Percentiles rank a stretch among this genome's conserved stretches.
phyloP scores from a whole-genome alignment of 2,113 vertebrate species.

The Odontesthes bonariensis region DNA sequence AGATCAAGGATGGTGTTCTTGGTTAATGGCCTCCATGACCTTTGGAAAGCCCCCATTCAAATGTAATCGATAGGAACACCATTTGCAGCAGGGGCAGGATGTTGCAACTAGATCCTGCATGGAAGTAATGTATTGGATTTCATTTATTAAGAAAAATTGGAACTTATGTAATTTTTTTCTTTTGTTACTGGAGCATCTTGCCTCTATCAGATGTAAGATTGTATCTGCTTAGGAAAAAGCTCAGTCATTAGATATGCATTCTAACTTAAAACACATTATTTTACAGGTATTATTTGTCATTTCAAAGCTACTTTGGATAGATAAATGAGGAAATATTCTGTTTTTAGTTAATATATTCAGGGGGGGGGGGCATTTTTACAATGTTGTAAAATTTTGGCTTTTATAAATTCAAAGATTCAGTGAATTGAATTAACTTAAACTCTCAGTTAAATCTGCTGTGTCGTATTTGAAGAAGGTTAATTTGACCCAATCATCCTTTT shows the following conservation, averaged over 20 bases:
- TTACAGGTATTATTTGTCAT: no score
- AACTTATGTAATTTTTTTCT: conserved; percentile 37
- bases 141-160: conserved; percentile 45
- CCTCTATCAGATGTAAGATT: conserved; percentile 5
- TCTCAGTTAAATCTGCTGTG: no score
- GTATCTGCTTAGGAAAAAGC: not conserved
- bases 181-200: conserved; percentile 5
- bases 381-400: no score
- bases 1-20: conserved; percentile 40
- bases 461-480: no score
- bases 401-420: no score
- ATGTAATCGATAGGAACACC: conserved; percentile 63
- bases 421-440: no score
- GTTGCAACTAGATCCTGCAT: conserved; percentile 46
- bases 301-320: no score
- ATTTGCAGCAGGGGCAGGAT: conserved; percentile 48
- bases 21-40: conserved; percentile 62
- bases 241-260: not conserved
- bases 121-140: conserved; percentile 35
- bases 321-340: no score
- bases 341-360: no score
- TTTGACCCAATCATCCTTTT: no score
- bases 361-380: no score
- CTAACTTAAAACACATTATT: not conserved
- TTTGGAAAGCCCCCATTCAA: conserved; percentile 51